These are phyloP conservation scores for Falco naumanni DNA, from an alignment of 2,797 vertebrate genomes.

Conservation along the genomic window DNA sequence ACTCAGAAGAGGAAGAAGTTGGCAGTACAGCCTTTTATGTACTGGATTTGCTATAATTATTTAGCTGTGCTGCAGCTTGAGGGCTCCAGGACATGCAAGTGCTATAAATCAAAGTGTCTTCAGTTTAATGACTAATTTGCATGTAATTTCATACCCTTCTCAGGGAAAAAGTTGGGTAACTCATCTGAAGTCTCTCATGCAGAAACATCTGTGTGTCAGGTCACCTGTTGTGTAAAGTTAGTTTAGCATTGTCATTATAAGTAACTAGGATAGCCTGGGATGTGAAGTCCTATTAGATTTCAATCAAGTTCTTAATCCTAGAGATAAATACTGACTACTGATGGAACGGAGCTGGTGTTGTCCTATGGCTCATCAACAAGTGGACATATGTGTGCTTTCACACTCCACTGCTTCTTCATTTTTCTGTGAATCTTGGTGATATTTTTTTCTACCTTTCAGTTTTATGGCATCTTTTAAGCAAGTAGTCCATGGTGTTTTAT, in stretches of 20 bases:
- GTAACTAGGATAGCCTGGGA: neutral
- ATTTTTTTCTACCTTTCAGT: neutral
- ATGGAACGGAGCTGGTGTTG: neutral
- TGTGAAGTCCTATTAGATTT: neutral
- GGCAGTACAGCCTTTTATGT: neutral
- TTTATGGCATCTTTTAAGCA: neutral
- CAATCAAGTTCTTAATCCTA: neutral
- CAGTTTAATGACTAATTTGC: neutral
- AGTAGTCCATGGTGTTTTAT: neutral
- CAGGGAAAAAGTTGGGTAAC: neutral
- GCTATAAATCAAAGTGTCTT: neutral
- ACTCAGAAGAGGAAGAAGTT: neutral
- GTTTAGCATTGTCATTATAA: neutral
- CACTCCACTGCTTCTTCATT: neutral
- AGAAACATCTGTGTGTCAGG: neutral
- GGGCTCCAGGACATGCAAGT: neutral
- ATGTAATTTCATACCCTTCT: neutral
- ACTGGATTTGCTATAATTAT: conserved; percentile 21
- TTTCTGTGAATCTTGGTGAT: neutral
- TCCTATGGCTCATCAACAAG: neutral
- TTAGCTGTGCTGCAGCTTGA: neutral
- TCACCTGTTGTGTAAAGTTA: neutral
- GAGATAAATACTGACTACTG: neutral
- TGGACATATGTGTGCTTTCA: neutral
- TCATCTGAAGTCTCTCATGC: neutral